These are phyloP conservation scores for Drosophila anceps DNA, from an alignment of 2,888 invertebrate genomes.

Conservation along the genomic window DNA sequence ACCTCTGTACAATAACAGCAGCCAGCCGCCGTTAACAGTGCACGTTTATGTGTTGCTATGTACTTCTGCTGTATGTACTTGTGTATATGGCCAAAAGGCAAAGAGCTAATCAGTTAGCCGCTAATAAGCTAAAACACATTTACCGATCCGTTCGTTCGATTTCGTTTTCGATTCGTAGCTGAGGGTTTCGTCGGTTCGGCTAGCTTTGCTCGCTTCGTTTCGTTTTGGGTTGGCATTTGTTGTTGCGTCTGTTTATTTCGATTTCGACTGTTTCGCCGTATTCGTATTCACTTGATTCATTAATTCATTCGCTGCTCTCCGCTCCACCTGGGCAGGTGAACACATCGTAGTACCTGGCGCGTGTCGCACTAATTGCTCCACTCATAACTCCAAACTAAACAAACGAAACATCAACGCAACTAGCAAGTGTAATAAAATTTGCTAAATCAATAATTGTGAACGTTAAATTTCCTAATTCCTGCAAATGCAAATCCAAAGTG, in stretches of 20 bases:
- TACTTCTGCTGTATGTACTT: neutral
- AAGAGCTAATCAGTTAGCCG: slow-evolving; percentile 54
- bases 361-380: slow-evolving; percentile 59
- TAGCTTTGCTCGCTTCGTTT: slow-evolving; percentile 1
- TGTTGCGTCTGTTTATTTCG: slow-evolving; percentile 40
- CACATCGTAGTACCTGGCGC: slow-evolving; percentile 58
- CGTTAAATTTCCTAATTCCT: slow-evolving; percentile 4
- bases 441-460: slow-evolving; percentile 28
- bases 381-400: slow-evolving; percentile 23
- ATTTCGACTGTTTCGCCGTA: slow-evolving; percentile 51
- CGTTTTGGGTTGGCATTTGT: neutral
- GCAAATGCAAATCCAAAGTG: slow-evolving; percentile 1
- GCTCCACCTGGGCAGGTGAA: slow-evolving; percentile 84
- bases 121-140: slow-evolving; percentile 49
- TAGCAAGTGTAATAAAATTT: slow-evolving; percentile 19
- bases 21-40: neutral
- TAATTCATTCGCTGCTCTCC: slow-evolving; percentile 84
- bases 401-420: slow-evolving; percentile 14
- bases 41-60: slow-evolving; percentile 16
- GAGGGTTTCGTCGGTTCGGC: slow-evolving; percentile 11
- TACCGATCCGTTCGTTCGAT: slow-evolving; percentile 45
- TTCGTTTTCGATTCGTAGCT: slow-evolving; percentile 57
- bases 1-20: neutral
- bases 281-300: slow-evolving; percentile 62
- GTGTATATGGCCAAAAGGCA: neutral